Evolutionary conservation across 2,113 vertebrate genomes (phyloP).

Genomic region (Chascanopsetta lugubris): DNA sequence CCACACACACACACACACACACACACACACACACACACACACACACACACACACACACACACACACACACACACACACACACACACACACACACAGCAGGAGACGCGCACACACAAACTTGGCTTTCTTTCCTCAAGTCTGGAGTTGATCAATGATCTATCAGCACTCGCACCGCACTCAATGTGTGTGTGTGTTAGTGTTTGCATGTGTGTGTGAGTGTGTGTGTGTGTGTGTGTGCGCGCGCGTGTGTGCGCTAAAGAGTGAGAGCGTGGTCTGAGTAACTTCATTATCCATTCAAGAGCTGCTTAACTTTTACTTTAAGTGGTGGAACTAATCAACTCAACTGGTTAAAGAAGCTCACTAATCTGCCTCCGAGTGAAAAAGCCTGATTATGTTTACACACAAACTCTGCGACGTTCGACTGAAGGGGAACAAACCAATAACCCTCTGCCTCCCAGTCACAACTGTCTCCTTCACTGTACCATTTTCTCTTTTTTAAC

Average conservation of each 20-base stretch:
- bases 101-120: too few species aligned
- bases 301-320: constrained; percentile 55
- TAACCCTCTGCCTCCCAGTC: constrained; percentile 51
- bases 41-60: constrained; percentile 72
- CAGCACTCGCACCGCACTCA: constrained; percentile 57
- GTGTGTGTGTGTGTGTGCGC: neutral
- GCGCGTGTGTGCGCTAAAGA: too few species aligned
- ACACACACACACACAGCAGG: constrained; percentile 58
- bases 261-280: constrained; percentile 31
- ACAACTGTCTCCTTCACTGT: constrained; percentile 46
- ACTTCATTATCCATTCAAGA: constrained; percentile 73
- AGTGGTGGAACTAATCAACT: constrained; percentile 63
- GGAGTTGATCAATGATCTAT: constrained; percentile 81
- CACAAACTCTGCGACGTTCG: neutral
- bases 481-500: neutral
- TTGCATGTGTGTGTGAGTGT: constrained; percentile 25
- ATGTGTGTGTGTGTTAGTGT: constrained; percentile 46
- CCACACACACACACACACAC: constrained; percentile 71
- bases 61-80: constrained; percentile 76
- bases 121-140: constrained; percentile 72
- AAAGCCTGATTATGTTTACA: constrained; percentile 10
- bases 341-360: constrained; percentile 49
- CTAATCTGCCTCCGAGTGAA: constrained; percentile 24
- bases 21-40: constrained; percentile 68
- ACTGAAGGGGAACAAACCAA: constrained; percentile 15